Conservation (phyloP, 2,797 vertebrate species). For the Poeciliopsis presidionis region DNA sequence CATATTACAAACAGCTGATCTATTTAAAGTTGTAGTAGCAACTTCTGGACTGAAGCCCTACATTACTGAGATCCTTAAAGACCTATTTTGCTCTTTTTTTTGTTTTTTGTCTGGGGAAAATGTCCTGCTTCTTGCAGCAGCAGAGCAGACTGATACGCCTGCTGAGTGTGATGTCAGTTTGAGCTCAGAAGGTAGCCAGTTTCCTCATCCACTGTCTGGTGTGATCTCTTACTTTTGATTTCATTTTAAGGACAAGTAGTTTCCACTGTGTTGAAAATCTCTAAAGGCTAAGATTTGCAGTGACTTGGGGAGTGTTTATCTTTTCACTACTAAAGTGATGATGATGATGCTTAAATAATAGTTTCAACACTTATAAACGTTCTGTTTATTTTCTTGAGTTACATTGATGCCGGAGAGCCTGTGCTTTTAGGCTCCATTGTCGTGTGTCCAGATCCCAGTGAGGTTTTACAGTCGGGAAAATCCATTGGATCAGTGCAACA, state of each 20-base stretch:
- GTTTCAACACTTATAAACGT: background rate
- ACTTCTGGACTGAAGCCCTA: background rate
- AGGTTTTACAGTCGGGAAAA: background rate
- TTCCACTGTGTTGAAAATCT: constrained; percentile 5
- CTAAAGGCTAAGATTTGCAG: constrained; percentile 37
- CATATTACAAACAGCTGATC: background rate
- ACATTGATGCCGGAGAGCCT: background rate
- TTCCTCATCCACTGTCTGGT: constrained; percentile 54
- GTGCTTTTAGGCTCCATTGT: background rate
- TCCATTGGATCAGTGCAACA: background rate
- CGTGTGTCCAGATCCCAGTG: background rate
- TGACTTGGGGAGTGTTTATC: constrained; percentile 31
- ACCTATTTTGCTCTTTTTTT: background rate
- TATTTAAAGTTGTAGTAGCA: background rate
- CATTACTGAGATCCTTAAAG: background rate
- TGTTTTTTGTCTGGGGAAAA: constrained; percentile 19
- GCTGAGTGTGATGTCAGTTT: constrained; percentile 69
- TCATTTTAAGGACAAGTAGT: constrained; percentile 10
- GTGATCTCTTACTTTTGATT: constrained; percentile 29
- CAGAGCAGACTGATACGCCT: constrained; percentile 46
- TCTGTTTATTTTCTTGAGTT: background rate
- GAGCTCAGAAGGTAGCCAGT: constrained; percentile 80
- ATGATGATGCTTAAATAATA: no score
- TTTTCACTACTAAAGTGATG: no score
- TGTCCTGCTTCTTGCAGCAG: constrained; percentile 58